Conservation (phyloP, 2,113 vertebrate species). For the Apus apus region DNA sequence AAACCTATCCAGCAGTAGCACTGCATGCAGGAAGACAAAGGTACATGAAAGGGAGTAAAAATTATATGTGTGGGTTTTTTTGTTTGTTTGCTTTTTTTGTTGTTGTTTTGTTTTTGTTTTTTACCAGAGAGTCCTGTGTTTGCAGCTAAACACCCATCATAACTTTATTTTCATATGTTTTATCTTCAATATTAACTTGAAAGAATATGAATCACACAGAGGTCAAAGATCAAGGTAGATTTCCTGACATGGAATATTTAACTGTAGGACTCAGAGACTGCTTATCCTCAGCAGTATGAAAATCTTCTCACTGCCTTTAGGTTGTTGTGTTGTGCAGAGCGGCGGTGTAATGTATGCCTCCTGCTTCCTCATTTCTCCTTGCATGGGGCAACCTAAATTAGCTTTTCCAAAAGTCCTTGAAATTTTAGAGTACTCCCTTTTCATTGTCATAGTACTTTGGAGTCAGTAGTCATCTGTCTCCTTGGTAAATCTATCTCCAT, state of each 20-base stretch:
- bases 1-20: neutral
- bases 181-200: constrained; percentile 61
- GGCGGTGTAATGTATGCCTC: neutral
- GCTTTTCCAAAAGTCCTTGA: neutral
- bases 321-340: constrained; percentile 36
- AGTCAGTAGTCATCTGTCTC: neutral
- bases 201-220: constrained; percentile 32
- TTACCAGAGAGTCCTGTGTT: neutral
- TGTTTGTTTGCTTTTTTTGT: neutral
- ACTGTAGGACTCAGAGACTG: neutral
- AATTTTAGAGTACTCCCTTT: neutral
- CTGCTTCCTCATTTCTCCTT: neutral
- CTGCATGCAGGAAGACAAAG: neutral
- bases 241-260: constrained; percentile 57
- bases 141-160: neutral
- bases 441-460: neutral
- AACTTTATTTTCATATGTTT: constrained; percentile 57
- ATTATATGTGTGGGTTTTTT: neutral
- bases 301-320: constrained; percentile 48
- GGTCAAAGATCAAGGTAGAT: neutral
- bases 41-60: constrained; percentile 24
- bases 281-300: constrained; percentile 5
- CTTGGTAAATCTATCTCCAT: neutral
- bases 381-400: neutral
- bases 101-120: neutral